Evolutionary conservation across 2,888 invertebrate genomes (phyloP), one percentile per base, ranked within the genome.

Genomic region (Dolichomitus sp.): DNA sequence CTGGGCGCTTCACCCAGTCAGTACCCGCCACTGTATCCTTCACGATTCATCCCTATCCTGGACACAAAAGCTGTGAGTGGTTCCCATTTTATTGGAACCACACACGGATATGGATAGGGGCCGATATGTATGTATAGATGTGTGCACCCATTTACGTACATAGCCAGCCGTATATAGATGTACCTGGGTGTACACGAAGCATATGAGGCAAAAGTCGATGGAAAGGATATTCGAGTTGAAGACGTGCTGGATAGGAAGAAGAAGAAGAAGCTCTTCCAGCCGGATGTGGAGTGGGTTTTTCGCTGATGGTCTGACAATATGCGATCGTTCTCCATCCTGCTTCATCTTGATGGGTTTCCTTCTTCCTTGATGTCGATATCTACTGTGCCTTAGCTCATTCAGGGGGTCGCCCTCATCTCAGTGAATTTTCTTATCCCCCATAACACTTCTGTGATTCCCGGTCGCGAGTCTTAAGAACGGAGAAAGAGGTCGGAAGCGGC

Each of bases 41-140:
- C 75, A 37, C 73, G 48, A 76, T 81, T 77, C 69, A 72, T 59
- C 37, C 73, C 82, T 40, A 52, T 76, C 63, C 80, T 73, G 73
- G 88, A 91, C 92, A 93, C 93, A 93, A 93, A 93, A 92, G 93
- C 92, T 90, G 91, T 90, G 93, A 93, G 93, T 92, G 93, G 92
- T 93, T 93, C 91, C 89, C 91, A 91, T 93, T 93, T 93, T 93
- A 93, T 93, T 93, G 93, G 93, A 90, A 93, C 89, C 91, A 91
- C 92, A 93, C 92, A 93, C 89, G 91, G 90, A 91, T 91, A 91
- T 89, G 87, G 89, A 91, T 89, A 89, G 90, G 89, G 88, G 88
- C 86, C 73, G 65, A 80, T 74, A 70, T 50, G 42, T 68, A 73
- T 50, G 27, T 59, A 77, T 61, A 37, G 48, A 73, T 23, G 14